phyloP scores from a whole-genome alignment of 2,797 vertebrate genomes.

The Acipenser ruthenus region DNA sequence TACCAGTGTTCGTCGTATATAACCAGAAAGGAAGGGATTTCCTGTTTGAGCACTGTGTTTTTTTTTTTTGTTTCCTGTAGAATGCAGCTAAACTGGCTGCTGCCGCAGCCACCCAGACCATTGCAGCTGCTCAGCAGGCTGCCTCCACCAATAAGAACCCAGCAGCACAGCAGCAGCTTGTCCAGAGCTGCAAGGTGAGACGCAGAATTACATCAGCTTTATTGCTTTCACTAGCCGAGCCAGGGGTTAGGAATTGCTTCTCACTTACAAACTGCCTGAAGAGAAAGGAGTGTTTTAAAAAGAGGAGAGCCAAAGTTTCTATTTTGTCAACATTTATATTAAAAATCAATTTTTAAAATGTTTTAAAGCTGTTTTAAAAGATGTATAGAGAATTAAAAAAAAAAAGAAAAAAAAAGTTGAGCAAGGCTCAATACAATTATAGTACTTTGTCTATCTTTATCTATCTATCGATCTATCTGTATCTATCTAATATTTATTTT shows the following conservation, averaged over 20 bases:
- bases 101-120: conserved; percentile 89
- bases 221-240: conserved; percentile 10
- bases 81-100: conserved; percentile 92
- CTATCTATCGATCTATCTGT: no score
- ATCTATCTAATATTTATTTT: no score
- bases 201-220: background rate
- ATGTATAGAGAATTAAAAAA: no score
- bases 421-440: no score
- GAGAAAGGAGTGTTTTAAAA: no score
- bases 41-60: background rate
- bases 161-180: conserved; percentile 84
- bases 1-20: background rate
- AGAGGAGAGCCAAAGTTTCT: no score
- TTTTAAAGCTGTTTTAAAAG: no score
- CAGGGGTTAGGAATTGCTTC: conserved; percentile 9
- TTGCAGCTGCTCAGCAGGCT: conserved; percentile 84
- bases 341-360: no score
- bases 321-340: no score
- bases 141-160: conserved; percentile 85
- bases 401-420: no score
- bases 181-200: conserved; percentile 89
- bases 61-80: conserved; percentile 41
- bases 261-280: background rate
- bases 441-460: no score
- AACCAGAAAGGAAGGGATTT: background rate